Conservation (phyloP, 2,888 invertebrate species). For the Hypomecis punctinalis region DNA sequence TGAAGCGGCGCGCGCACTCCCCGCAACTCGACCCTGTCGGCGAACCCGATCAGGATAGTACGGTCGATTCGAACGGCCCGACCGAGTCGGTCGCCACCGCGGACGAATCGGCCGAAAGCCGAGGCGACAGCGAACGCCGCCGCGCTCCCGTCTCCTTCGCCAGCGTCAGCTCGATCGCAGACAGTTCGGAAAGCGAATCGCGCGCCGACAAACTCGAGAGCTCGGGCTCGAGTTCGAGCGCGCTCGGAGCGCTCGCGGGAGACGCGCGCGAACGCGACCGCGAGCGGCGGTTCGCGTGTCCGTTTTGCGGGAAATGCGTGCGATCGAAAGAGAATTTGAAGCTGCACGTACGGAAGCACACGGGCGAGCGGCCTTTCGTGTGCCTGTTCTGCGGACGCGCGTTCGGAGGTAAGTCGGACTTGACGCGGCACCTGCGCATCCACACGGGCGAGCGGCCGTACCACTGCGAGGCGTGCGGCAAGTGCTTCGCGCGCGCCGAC, state of each 20-base stretch:
- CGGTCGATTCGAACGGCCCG: conserved; percentile 88
- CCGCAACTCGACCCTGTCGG: conserved; percentile 77
- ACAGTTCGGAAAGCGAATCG: conserved; percentile 81
- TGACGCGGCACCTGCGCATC: conserved; percentile 93
- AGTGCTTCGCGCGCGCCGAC: conserved; percentile 95
- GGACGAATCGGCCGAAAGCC: conserved; percentile 77
- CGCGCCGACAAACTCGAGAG: conserved; percentile 81
- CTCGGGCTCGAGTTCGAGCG: conserved; percentile 83
- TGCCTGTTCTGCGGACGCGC: conserved; percentile 95
- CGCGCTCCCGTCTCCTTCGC: conserved; percentile 81
- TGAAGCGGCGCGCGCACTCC: conserved; percentile 76
- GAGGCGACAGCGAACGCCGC: conserved; percentile 72
- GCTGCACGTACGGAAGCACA: conserved; percentile 94
- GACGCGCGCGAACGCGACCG: conserved; percentile 85
- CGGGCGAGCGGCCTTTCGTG: conserved; percentile 95
- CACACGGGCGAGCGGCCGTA: conserved; percentile 96
- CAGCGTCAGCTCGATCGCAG: conserved; percentile 82
- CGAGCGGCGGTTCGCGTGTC: conserved; percentile 93
- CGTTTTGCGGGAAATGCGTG: conserved; percentile 95
- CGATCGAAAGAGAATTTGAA: conserved; percentile 95
- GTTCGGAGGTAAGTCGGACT: conserved; percentile 94
- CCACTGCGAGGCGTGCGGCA: conserved; percentile 96
- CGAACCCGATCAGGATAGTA: conserved; percentile 89
- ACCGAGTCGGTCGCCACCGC: conserved; percentile 79
- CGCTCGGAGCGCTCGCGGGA: conserved; percentile 87